Conservation (phyloP, 2,888 invertebrate species). For the Heliconius ismenius region DNA sequence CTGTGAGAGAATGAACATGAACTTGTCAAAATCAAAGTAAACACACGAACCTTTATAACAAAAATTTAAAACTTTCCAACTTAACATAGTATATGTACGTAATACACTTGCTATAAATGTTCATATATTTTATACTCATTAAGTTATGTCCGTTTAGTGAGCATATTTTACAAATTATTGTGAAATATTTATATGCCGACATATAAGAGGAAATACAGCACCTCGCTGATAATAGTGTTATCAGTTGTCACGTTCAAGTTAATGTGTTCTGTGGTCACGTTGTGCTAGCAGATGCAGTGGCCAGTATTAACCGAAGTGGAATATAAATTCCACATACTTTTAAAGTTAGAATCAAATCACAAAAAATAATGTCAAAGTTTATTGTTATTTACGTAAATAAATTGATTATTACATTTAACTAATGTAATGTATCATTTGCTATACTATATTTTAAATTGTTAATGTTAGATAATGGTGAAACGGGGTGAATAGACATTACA, state of each 20-base stretch:
- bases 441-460: no score
- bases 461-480: no score
- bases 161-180: neutral
- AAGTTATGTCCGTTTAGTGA: neutral
- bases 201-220: neutral
- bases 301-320: neutral
- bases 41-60: conserved; percentile 60
- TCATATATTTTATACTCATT: neutral
- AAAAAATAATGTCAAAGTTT: neutral
- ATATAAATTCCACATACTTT: neutral
- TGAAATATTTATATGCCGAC: conserved; percentile 13
- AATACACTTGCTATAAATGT: neutral
- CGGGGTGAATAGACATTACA: no score
- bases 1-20: no score
- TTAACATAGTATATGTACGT: conserved; percentile 39
- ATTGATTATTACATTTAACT: no score
- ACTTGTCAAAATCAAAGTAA: conserved; percentile 55
- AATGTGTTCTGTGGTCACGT: neutral
- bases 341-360: neutral
- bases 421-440: no score
- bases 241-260: no score
- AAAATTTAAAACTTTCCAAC: conserved; percentile 40
- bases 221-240: neutral
- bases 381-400: no score
- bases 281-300: neutral